These are phyloP conservation scores for Castor canadensis DNA, from an alignment of 2,113 vertebrate species.

Conservation along the genomic window DNA sequence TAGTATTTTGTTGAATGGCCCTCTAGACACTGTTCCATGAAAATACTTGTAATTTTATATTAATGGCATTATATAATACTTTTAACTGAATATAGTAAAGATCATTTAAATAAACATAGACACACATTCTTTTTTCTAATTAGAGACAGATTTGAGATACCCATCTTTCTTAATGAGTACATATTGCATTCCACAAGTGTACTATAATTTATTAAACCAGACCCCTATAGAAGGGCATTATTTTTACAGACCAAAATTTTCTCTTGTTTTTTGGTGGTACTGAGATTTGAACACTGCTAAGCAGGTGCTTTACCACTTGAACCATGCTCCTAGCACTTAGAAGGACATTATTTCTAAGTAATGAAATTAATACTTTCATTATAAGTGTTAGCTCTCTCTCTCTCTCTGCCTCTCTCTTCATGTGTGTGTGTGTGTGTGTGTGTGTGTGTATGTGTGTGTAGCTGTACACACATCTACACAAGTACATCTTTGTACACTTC, in stretches of 20 bases:
- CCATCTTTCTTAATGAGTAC: neutral
- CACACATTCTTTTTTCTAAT: neutral
- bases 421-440: too few species aligned
- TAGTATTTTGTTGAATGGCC: neutral
- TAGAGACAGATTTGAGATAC: too few species aligned
- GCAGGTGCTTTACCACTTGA: too few species aligned
- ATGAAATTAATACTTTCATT: too few species aligned
- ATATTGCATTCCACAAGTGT: neutral
- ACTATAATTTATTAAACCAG: constrained; percentile 5
- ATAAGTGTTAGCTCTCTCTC: too few species aligned
- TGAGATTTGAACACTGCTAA: too few species aligned
- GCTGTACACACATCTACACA: neutral
- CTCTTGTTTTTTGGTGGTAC: too few species aligned
- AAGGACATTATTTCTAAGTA: too few species aligned
- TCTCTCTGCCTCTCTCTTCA: too few species aligned
- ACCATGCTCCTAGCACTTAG: too few species aligned
- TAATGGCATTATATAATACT: neutral
- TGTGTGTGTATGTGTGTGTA: too few species aligned
- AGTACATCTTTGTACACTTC: neutral
- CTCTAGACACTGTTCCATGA: neutral
- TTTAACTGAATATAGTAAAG: neutral
- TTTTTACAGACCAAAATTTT: too few species aligned
- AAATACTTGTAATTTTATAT: constrained; percentile 14
- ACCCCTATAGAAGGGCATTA: neutral
- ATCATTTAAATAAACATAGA: neutral